Conservation (phyloP, 2,113 vertebrate species). For the Oreochromis aureus region DNA sequence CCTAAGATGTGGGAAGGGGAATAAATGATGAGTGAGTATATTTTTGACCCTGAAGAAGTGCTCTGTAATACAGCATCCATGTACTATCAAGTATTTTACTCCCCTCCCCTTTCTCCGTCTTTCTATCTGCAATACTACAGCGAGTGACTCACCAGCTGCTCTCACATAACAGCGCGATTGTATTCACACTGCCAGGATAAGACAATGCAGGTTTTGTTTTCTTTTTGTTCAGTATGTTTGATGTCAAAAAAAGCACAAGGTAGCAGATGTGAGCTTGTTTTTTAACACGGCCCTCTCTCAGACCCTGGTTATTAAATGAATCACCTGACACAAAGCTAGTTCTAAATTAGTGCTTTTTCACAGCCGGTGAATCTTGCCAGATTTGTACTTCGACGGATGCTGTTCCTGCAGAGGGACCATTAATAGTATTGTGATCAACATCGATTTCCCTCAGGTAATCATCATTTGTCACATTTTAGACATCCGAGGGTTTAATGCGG, state of each 20-base stretch:
- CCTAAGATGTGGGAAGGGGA: constrained; percentile 20
- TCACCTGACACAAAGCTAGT: constrained; percentile 28
- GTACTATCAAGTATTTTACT: not conserved
- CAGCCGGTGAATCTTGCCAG: not conserved
- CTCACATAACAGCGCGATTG: constrained; percentile 3
- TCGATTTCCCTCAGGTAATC: constrained; percentile 65
- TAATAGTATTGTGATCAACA: constrained; percentile 64
- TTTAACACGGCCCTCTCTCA: not conserved
- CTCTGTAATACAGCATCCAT: not conserved
- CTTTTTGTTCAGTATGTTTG: constrained; percentile 15
- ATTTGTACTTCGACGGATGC: constrained; percentile 36
- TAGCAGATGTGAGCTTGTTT: not conserved
- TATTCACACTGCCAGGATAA: not conserved
- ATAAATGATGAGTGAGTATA: not conserved
- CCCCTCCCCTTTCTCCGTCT: not conserved
- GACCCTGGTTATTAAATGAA: constrained; percentile 23
- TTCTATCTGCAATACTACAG: constrained; percentile 6
- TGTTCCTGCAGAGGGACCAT: constrained; percentile 41
- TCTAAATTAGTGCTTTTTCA: constrained; percentile 38
- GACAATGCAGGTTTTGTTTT: constrained; percentile 39
- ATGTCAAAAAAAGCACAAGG: constrained; percentile 18
- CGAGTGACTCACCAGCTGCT: constrained; percentile 20
- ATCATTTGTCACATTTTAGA: constrained; percentile 64
- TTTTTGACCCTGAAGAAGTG: constrained; percentile 20
- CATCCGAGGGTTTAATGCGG: constrained; percentile 58